phyloP scores from a whole-genome alignment of 2,797 vertebrate species.

The Sebastes kiyomatsui region DNA sequence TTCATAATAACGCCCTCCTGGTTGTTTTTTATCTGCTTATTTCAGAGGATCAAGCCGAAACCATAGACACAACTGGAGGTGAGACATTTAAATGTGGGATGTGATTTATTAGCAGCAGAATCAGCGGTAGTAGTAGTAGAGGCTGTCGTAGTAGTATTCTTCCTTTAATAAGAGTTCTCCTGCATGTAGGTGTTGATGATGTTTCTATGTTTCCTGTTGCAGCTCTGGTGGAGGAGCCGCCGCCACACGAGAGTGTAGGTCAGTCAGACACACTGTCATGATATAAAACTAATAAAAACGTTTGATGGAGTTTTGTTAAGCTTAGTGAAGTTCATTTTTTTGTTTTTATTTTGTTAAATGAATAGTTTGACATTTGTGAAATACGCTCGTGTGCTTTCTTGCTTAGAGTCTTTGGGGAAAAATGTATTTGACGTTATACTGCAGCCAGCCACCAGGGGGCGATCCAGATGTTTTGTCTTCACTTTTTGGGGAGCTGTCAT shows the following conservation, averaged over 20 bases:
- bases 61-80: slow-evolving; percentile 75
- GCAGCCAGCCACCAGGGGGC: no score
- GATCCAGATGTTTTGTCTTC: no score
- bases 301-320: no score
- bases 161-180: background rate
- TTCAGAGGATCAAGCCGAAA: slow-evolving; percentile 29
- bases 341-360: no score
- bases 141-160: background rate
- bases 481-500: no score
- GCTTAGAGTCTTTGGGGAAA: no score
- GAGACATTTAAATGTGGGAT: background rate
- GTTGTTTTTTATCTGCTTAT: background rate
- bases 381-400: no score
- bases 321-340: no score
- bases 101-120: background rate
- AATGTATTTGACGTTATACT: no score
- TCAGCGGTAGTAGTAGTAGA: background rate
- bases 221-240: slow-evolving; percentile 60
- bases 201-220: slow-evolving; percentile 8
- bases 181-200: background rate
- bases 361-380: no score
- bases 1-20: background rate
- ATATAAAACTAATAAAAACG: background rate
- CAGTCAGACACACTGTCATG: background rate
- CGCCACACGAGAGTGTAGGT: slow-evolving; percentile 38